Base-by-base conservation (phyloP, 1,140 invertebrate genomes). In the Pygmarrhopalites habei region DNA sequence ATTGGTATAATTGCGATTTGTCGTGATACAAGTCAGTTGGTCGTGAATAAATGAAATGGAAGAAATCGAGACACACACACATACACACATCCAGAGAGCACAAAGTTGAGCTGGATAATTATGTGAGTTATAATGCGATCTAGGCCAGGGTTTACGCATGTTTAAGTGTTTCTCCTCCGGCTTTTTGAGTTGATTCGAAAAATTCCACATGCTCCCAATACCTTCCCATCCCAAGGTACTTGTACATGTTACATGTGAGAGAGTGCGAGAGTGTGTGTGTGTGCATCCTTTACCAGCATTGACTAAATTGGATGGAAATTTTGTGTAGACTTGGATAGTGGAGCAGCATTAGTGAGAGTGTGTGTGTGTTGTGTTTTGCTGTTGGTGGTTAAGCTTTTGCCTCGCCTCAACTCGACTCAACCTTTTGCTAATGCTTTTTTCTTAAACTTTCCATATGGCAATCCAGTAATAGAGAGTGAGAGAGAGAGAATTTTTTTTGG, bases 21-120 rank as follows among this genome's bases (percentile, higher is more conserved):
- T 61, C 64, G 64, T 66, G 64, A 52, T 52, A 52, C 49, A 26
- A 52, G 49, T 29, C 59, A 58, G 59, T 58, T 32, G 51, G 44
- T 30, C 55, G 47, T 53, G 49, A 55, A 55, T 43, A 44, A 62
- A 62, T 62, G 60, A 53, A 62, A 43, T 55, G 39, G 51, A 55
- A 62, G 23, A 19, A 19, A 21, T 49, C 14, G 46, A 14, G 46
- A 23, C 7, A 7, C 12, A 7, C 23, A 21, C 12, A 19, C 46
- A 12, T 49, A 7, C 7, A 23, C 19, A 14, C 46, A 15, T 12
- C 23, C 7, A 7, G 7, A 49, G 7, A 49, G 46, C 23, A 12
- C 46, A n/a, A 49, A 23, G 7, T 49, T 21, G 46, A 49, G 19
- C 14, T n/a, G 44, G 44, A 46, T 46, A 46, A 46, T 46, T 46